Base-by-base conservation (phyloP, 2,113 vertebrate genomes). In the Thinocorus orbignyianus region DNA sequence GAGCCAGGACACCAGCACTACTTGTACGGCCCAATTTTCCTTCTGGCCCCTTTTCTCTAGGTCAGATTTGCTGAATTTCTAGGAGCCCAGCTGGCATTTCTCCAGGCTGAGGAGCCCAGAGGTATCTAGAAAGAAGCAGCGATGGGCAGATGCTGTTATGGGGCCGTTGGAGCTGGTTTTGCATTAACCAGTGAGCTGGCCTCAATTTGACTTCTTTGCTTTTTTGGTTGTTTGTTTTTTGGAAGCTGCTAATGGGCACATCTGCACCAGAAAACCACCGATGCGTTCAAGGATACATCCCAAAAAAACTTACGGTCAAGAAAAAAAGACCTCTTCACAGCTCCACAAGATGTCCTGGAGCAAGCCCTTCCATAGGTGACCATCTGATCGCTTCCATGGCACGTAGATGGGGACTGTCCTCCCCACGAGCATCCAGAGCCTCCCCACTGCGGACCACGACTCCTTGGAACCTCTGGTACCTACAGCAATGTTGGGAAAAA, bases 311-410 rank as follows among this genome's bases (percentile, higher is more conserved):
- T 30, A 37, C 8, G 24, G 15, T 4, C 7, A 31, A 28, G 39
- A 54, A 39, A 37, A 25, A 1, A 0, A 52, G 68, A 13, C 8
- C 31, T 55, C 55, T 66, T 42, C 11, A 4, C 7, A 46, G 57
- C 42, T 33, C 24, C 41, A 25, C 12, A 2, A 42, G 60, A 19
- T 33, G 33, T 44, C 37, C 25, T 2, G 44, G 42, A 35, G 23
- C 46, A 20, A 85, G 6, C 17, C 19, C 19, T 30, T 44, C 64
- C 24, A 41, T 30, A 30, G 17, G 51, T 1, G 8, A 68, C 33
- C 10, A 0, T 16, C 60, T 18, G 33, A 7, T n/a, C 0, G 1
- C n/a, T 46, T 30, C 1, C 10, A 7, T 3, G n/a, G 60, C 3
- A 3, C 0, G 1, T 12, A 66, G 48, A 49, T 1, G 4, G 42